Conservation (phyloP, 2,888 invertebrate species). For the Dynastes grantii region DNA sequence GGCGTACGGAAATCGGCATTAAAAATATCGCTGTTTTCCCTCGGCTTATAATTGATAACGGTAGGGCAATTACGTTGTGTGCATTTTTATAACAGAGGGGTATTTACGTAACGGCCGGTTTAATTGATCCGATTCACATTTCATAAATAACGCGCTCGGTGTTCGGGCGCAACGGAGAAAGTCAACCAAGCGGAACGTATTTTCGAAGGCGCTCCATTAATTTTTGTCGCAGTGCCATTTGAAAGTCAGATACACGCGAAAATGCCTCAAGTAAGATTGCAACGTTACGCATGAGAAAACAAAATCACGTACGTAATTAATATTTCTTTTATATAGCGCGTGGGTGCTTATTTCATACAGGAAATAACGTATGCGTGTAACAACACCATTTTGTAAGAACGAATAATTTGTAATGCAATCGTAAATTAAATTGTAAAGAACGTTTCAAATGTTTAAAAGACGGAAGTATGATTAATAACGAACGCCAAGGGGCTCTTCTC, state of each 20-base stretch:
- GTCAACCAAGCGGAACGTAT: background rate
- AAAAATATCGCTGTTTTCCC: slow-evolving; percentile 15
- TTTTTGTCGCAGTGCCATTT: background rate
- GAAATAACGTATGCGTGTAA: too few relatives aligned
- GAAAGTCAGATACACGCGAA: slow-evolving; percentile 1
- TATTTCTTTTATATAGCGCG: too few relatives aligned
- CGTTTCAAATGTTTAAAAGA: too few relatives aligned
- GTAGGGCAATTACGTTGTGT: slow-evolving; percentile 10
- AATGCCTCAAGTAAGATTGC: background rate
- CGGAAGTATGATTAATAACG: too few relatives aligned
- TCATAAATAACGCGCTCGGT: slow-evolving; percentile 23
- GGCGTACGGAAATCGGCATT: slow-evolving; percentile 28
- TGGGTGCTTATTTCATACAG: too few relatives aligned
- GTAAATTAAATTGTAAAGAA: too few relatives aligned
- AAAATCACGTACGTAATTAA: too few relatives aligned
- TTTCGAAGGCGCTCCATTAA: slow-evolving; percentile 2
- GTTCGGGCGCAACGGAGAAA: slow-evolving; percentile 39
- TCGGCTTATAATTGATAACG: slow-evolving; percentile 6
- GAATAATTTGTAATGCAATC: too few relatives aligned
- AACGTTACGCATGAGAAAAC: background rate
- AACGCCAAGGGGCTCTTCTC: too few relatives aligned
- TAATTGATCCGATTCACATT: slow-evolving; percentile 43
- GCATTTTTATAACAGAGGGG: slow-evolving; percentile 23
- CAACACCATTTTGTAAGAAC: too few relatives aligned
- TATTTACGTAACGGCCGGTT: slow-evolving; percentile 37